phyloP scores from a whole-genome alignment of 2,797 vertebrate genomes.

The Rhinella marina region DNA sequence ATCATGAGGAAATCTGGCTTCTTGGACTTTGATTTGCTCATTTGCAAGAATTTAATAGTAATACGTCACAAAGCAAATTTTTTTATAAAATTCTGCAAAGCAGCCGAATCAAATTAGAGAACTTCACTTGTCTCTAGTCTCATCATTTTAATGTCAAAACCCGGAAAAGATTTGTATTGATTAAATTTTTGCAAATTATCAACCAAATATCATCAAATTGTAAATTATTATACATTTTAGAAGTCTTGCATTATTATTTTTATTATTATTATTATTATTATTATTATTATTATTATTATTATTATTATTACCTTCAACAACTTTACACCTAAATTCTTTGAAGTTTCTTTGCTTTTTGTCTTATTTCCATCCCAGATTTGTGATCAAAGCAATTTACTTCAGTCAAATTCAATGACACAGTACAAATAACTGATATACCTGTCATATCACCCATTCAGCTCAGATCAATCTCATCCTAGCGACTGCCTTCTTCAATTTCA shows the following conservation, averaged over 20 bases:
- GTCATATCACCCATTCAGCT: background rate
- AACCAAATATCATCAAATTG: background rate
- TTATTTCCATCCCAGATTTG: background rate
- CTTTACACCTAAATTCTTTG: background rate
- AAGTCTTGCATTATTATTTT: background rate
- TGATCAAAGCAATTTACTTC: background rate
- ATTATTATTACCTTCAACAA: background rate
- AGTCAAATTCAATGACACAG: background rate
- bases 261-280: background rate
- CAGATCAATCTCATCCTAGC: background rate
- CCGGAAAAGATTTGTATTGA: too few species aligned
- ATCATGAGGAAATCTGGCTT: too few species aligned
- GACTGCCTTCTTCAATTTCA: background rate
- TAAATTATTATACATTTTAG: background rate
- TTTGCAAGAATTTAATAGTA: too few species aligned
- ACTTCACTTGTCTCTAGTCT: too few species aligned
- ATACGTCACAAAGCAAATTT: too few species aligned
- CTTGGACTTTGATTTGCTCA: too few species aligned
- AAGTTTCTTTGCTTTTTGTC: background rate
- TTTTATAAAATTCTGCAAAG: too few species aligned
- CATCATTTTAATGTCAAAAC: too few species aligned
- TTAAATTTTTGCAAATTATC: too few species aligned
- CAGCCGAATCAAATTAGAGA: too few species aligned
- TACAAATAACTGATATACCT: conserved; percentile 11
- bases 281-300: background rate